phyloP scores from a whole-genome alignment of 64 coral and sea anemone genomes.

The Montipora cactus region DNA sequence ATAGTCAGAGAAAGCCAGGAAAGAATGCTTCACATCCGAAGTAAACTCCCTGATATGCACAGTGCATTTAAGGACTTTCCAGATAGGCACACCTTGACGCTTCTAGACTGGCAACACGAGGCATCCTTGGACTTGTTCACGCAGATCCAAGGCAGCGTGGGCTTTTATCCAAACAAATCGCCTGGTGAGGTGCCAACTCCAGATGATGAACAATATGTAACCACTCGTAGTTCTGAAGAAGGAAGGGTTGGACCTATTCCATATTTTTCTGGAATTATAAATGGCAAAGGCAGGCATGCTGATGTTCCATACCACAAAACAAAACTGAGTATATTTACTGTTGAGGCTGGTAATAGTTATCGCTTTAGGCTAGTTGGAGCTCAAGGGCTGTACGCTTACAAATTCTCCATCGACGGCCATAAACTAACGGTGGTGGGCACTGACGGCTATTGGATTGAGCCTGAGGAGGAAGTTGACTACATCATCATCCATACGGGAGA shows the following conservation, averaged over 20 bases:
- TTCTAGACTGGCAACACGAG: conserved; percentile 67
- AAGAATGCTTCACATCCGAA: background rate
- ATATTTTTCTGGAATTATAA: conserved; percentile 83
- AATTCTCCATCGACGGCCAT: conserved; percentile 68
- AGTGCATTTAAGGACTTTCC: conserved; percentile 26
- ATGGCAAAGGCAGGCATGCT: conserved; percentile 77
- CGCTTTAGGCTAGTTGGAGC: conserved; percentile 71
- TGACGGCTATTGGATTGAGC: conserved; percentile 65
- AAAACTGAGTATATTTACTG: conserved; percentile 72
- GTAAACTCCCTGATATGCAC: background rate
- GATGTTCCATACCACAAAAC: conserved; percentile 50
- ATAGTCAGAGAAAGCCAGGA: conserved; percentile 36
- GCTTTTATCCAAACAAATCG: conserved; percentile 54
- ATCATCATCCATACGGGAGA: conserved; percentile 72
- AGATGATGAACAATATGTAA: conserved; percentile 16
- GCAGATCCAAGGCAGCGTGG: background rate
- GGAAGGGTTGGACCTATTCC: conserved; percentile 56
- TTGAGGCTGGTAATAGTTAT: conserved; percentile 52
- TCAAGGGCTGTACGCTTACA: conserved; percentile 70
- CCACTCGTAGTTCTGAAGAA: conserved; percentile 11
- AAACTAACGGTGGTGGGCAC: conserved; percentile 67
- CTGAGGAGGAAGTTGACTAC: conserved; percentile 53
- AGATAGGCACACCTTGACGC: conserved; percentile 35
- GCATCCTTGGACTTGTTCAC: conserved; percentile 50
- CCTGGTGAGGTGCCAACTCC: conserved; percentile 45